Conservation (phyloP, 2,113 vertebrate species). For the Tragelaphus strepsiceros region DNA sequence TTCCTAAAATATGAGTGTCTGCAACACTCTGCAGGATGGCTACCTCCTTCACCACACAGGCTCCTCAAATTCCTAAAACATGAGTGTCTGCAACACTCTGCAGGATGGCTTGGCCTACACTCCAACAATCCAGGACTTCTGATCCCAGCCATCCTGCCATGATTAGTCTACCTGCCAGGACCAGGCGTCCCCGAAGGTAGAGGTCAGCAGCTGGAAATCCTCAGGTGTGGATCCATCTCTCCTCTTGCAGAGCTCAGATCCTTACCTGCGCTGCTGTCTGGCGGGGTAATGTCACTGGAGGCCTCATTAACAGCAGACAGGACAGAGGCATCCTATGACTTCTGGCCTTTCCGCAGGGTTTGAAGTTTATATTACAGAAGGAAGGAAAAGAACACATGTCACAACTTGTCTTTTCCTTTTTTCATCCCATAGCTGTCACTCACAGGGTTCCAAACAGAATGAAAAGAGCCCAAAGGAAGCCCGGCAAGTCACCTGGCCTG, state of each 20-base stretch:
- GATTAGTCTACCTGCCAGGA: constrained; percentile 49
- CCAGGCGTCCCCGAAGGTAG: neutral
- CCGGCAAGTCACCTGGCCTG: neutral
- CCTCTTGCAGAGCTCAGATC: constrained; percentile 39
- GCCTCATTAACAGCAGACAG: constrained; percentile 69
- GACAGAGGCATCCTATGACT: constrained; percentile 45
- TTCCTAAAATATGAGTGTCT: neutral
- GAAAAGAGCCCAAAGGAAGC: constrained; percentile 25
- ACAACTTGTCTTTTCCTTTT: constrained; percentile 61
- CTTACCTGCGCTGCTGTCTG: constrained; percentile 42
- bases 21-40: neutral
- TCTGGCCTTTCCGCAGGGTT: constrained; percentile 65
- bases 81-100: neutral
- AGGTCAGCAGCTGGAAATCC: constrained; percentile 41
- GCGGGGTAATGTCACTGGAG: constrained; percentile 66
- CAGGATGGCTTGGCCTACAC: neutral
- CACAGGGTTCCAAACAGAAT: constrained; percentile 51
- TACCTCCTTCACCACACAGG: neutral
- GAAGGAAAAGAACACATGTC: constrained; percentile 63
- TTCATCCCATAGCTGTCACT: constrained; percentile 54
- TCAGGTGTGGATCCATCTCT: constrained; percentile 32
- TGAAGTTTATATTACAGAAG: constrained; percentile 65
- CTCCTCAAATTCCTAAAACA: neutral
- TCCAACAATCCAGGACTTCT: neutral
- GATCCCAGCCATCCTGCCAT: neutral